These are phyloP conservation scores for Siniperca scherzeri DNA, from an alignment of 2,797 vertebrate genomes.

Conservation along the genomic window DNA sequence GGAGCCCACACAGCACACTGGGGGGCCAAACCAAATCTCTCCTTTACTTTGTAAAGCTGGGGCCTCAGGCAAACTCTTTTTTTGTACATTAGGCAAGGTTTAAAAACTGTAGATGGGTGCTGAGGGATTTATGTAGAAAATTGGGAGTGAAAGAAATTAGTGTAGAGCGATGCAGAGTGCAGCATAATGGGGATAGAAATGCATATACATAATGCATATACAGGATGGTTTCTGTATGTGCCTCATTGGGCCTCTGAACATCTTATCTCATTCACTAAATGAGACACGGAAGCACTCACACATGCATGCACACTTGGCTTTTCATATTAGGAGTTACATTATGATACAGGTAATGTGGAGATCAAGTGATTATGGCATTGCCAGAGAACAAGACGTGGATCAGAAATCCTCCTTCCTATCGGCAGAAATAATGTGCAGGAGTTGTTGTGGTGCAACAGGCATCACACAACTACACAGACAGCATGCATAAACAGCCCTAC, in stretches of 20 bases:
- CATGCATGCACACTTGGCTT: background rate
- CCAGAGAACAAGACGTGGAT: background rate
- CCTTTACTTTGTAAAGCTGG: slow-evolving; percentile 43
- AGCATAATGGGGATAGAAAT: slow-evolving; percentile 25
- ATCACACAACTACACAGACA: slow-evolving; percentile 12
- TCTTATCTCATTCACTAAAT: slow-evolving; percentile 10
- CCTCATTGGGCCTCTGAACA: background rate
- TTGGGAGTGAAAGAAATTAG: slow-evolving; percentile 18
- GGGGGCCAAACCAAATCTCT: slow-evolving; percentile 31
- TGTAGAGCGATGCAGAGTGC: background rate
- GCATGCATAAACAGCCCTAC: slow-evolving; percentile 36
- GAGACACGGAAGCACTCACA: background rate
- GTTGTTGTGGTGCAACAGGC: slow-evolving; percentile 11
- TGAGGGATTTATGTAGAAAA: slow-evolving; percentile 24
- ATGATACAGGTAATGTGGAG: background rate
- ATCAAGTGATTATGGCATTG: background rate
- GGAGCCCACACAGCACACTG: slow-evolving; percentile 26
- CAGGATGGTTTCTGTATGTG: background rate
- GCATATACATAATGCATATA: slow-evolving; percentile 37
- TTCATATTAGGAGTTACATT: slow-evolving; percentile 9
- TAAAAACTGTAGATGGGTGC: slow-evolving; percentile 26
- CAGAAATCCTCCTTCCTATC: background rate
- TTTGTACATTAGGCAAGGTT: slow-evolving; percentile 1
- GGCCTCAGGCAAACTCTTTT: slow-evolving; percentile 29
- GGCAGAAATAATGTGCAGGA: slow-evolving; percentile 1